Percentiles rank a stretch among this genome's conserved stretches.
phyloP scores from a whole-genome alignment of 2,797 vertebrate species.

The Phrynocephalus guinanensis region DNA sequence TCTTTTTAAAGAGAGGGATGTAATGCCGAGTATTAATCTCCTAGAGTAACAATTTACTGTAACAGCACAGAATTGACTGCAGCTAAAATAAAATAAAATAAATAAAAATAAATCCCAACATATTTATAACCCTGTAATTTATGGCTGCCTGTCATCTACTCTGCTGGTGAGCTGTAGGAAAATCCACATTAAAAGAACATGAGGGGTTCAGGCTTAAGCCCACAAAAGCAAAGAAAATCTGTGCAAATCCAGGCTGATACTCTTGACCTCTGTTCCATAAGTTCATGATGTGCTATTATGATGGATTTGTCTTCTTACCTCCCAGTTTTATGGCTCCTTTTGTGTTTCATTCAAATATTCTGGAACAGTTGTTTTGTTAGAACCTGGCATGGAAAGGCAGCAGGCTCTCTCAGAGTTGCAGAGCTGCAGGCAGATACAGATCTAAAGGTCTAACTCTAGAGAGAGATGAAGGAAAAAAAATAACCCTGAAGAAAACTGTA shows the following conservation, averaged over 20 bases:
- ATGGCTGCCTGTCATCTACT: not conserved
- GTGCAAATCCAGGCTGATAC: constrained; percentile 43
- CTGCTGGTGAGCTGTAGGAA: constrained; percentile 50
- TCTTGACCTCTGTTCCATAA: not conserved
- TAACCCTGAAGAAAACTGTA: not conserved
- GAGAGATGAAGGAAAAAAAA: not conserved
- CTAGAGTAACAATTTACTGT: constrained; percentile 41
- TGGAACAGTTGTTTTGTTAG: constrained; percentile 36
- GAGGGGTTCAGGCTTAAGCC: constrained; percentile 42
- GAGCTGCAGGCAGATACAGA: not conserved
- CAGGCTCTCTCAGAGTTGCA: not conserved
- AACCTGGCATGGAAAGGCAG: not conserved
- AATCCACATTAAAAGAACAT: constrained; percentile 42
- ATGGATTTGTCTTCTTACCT: constrained; percentile 32
- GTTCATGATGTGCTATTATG: constrained; percentile 31
- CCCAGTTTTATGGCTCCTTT: not conserved
- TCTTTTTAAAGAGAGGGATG: constrained; percentile 39
- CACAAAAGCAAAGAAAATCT: constrained; percentile 43
- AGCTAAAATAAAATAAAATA: not conserved
- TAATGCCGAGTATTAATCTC: not conserved
- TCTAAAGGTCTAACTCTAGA: not conserved
- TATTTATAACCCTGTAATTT: constrained; percentile 51
- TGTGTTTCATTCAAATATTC: constrained; percentile 35
- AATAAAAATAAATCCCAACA: accelerated
- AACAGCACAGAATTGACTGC: constrained; percentile 31